Conservation (phyloP, 2,797 vertebrate genomes). For the Arnoldichthys spilopterus region DNA sequence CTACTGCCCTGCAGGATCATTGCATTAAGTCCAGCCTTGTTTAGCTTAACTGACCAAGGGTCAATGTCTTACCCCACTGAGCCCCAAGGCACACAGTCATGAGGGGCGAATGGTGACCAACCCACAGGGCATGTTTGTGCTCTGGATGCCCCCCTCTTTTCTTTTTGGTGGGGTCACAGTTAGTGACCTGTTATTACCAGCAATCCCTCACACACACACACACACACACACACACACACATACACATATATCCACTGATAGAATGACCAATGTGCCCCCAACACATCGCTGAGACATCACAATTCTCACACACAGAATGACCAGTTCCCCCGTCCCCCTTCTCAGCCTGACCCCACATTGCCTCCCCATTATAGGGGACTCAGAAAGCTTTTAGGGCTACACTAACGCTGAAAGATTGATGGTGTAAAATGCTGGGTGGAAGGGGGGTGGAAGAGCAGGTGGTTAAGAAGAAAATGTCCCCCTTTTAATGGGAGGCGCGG, state of each 20-base stretch:
- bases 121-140: conserved; percentile 51
- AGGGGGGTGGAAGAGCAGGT: conserved; percentile 79
- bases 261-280: conserved; percentile 69
- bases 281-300: conserved; percentile 78
- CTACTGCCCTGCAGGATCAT: conserved; percentile 9
- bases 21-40: conserved; percentile 45
- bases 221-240: conserved; percentile 46
- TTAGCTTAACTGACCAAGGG: conserved; percentile 47
- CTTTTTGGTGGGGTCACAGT: conserved; percentile 66
- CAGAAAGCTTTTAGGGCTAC: conserved; percentile 87
- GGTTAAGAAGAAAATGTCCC: conserved; percentile 85
- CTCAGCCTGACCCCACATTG: conserved; percentile 79
- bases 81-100: conserved; percentile 53
- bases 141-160: conserved; percentile 47
- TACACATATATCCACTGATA: conserved; percentile 52
- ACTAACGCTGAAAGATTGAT: conserved; percentile 86
- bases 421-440: conserved; percentile 77
- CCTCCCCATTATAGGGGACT: conserved; percentile 83
- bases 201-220: conserved; percentile 38
- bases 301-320: conserved; percentile 58
- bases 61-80: conserved; percentile 52
- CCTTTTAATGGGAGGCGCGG: conserved; percentile 82
- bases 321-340: conserved; percentile 72
- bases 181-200: conserved; percentile 73
- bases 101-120: conserved; percentile 46